A percentile compares a stretch with the other conserved stretches of the same genome.
Evolutionary conservation across 2,888 invertebrate species (phyloP).

Genomic region (Drosophila falleni): DNA sequence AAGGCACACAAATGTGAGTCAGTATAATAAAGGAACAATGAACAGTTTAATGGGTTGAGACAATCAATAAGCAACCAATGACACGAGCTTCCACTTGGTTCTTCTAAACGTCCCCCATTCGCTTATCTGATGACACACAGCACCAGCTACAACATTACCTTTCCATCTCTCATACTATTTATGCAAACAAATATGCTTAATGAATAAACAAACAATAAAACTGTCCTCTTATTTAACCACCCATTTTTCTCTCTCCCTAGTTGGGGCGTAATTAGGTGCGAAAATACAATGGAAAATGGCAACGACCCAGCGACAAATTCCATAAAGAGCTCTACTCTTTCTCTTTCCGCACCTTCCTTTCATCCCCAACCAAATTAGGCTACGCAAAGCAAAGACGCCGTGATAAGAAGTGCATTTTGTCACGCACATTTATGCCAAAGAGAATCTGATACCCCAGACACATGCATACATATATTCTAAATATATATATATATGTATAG

Average conservation of each 20-base stretch:
- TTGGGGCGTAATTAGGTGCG: constrained; percentile 61
- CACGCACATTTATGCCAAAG: constrained; percentile 59
- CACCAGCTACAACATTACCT: not conserved
- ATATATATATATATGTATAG: not conserved
- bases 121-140: constrained; percentile 36
- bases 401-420: constrained; percentile 70
- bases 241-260: not conserved
- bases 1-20: constrained; percentile 33
- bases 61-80: constrained; percentile 42
- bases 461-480: not conserved
- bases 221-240: not conserved
- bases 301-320: constrained; percentile 8
- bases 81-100: constrained; percentile 29
- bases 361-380: constrained; percentile 43
- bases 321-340: not conserved
- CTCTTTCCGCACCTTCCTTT: not conserved
- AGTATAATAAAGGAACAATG: constrained; percentile 11
- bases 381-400: constrained; percentile 40
- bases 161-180: not conserved
- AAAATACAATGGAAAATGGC: constrained; percentile 41
- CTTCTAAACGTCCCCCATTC: constrained; percentile 3
- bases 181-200: constrained; percentile 52
- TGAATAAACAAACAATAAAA: constrained; percentile 55
- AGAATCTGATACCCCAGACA: constrained; percentile 17
- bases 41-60: constrained; percentile 28